Conservation (phyloP, 1,140 invertebrate species). For the Gryllus bimaculatus region DNA sequence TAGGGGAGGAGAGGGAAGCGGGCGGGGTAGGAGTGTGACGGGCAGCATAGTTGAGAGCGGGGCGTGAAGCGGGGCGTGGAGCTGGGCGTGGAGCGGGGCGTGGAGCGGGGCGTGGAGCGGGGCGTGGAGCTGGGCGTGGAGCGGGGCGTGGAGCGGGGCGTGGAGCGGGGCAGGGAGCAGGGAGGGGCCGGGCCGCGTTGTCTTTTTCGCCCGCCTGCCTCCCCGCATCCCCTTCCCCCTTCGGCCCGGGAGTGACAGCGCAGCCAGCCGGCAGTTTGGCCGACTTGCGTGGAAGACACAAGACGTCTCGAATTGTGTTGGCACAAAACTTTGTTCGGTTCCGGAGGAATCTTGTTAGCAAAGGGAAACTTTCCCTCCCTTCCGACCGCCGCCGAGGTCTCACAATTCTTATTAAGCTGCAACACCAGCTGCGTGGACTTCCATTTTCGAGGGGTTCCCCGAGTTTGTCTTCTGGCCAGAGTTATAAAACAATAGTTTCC, state of each 20-base stretch:
- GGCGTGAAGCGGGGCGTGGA: too few species aligned
- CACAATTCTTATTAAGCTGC: slow-evolving; percentile 4
- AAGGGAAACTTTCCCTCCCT: background rate
- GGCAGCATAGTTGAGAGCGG: too few species aligned
- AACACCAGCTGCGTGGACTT: background rate
- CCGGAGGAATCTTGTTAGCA: background rate
- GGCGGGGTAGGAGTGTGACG: too few species aligned
- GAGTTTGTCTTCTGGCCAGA: background rate
- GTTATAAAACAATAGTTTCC: background rate
- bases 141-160: too few species aligned
- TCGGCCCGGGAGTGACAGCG: background rate
- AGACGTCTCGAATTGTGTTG: slow-evolving; percentile 3
- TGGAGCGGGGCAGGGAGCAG: too few species aligned
- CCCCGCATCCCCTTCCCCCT: background rate
- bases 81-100: too few species aligned
- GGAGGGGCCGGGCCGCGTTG: background rate
- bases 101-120: too few species aligned
- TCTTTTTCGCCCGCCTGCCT: background rate
- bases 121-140: too few species aligned
- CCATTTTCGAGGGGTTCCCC: background rate
- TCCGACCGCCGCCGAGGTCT: background rate
- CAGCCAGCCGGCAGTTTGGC: background rate
- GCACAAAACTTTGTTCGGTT: background rate
- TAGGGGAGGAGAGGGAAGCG: too few species aligned
- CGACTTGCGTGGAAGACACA: background rate